phyloP scores from a whole-genome alignment of 2,888 invertebrate genomes.

The Pseudanteris insignis region DNA sequence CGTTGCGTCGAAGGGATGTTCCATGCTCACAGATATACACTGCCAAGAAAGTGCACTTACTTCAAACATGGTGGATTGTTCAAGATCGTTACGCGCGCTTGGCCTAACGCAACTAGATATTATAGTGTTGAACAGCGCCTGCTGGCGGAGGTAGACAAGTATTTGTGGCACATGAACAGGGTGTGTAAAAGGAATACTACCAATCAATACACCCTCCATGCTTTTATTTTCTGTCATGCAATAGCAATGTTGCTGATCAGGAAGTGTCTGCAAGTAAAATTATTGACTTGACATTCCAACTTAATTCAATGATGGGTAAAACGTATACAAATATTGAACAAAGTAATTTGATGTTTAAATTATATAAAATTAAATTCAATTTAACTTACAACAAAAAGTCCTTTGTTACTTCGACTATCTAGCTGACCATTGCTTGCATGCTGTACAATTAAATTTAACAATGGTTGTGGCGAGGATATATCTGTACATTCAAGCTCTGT shows the following conservation, averaged over 20 bases:
- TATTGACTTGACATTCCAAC: no score
- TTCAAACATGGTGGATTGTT: conserved; percentile 88
- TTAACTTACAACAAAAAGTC: conserved; percentile 85
- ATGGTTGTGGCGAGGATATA: conserved; percentile 70
- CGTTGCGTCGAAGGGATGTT: no score
- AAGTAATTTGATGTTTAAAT: no score
- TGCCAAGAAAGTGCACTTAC: conserved; percentile 89
- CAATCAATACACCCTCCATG: conserved; percentile 79
- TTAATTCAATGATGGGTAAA: no score
- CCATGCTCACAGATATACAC: conserved; percentile 88
- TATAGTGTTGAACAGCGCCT: conserved; percentile 90
- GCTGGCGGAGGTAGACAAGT: conserved; percentile 84
- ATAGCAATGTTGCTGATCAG: conserved; percentile 94
- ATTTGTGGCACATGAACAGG: conserved; percentile 92
- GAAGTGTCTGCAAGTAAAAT: conserved; percentile 81
- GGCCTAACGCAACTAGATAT: conserved; percentile 88
- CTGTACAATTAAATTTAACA: conserved; percentile 82
- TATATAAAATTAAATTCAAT: no score
- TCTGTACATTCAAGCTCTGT: conserved; percentile 72
- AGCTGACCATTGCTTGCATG: conserved; percentile 80
- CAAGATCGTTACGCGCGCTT: conserved; percentile 79
- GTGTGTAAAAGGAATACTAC: conserved; percentile 90
- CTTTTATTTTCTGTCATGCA: conserved; percentile 86
- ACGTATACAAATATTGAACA: no score
- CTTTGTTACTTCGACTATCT: conserved; percentile 78